Percentiles rank a stretch among this genome's conserved stretches.
Evolutionary conservation across 2,797 vertebrate species (phyloP).

Genomic region (Taenioides sp.): DNA sequence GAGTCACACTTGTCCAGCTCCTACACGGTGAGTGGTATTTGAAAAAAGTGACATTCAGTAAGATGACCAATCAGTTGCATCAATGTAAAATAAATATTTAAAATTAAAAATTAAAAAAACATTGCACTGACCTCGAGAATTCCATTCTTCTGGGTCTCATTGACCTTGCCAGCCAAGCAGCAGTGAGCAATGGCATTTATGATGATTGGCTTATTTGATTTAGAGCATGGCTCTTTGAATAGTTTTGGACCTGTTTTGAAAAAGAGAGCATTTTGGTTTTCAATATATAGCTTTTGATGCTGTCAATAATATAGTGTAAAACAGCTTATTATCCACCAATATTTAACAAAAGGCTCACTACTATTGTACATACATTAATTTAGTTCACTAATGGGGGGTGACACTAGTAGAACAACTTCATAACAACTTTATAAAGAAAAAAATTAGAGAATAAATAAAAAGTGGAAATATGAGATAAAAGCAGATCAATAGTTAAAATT

Average conservation of each 20-base stretch:
- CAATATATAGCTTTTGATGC: no score
- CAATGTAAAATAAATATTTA: neutral
- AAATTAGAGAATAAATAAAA: no score
- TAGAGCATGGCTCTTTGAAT: conserved; percentile 96
- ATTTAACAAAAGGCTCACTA: no score
- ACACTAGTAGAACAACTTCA: no score
- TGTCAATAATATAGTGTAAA: no score
- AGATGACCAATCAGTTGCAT: neutral
- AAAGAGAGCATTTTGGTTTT: conserved; percentile 1
- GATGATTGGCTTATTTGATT: conserved; percentile 98
- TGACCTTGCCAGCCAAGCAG: conserved; percentile 96
- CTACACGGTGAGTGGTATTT: conserved; percentile 60
- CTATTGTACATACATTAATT: no score
- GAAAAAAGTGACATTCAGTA: neutral
- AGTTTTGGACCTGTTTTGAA: conserved; percentile 88
- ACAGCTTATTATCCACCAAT: no score
- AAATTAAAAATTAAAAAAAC: neutral
- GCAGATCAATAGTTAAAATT: no score
- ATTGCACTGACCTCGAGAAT: conserved; percentile 86
- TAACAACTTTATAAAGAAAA: no score
- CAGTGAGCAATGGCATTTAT: conserved; percentile 96
- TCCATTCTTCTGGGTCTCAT: conserved; percentile 91
- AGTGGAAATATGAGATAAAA: no score
- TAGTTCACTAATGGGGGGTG: no score
- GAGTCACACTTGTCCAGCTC: conserved; percentile 96